Conservation (phyloP, 2,888 invertebrate species). For the Trichopria drosophilae region DNA sequence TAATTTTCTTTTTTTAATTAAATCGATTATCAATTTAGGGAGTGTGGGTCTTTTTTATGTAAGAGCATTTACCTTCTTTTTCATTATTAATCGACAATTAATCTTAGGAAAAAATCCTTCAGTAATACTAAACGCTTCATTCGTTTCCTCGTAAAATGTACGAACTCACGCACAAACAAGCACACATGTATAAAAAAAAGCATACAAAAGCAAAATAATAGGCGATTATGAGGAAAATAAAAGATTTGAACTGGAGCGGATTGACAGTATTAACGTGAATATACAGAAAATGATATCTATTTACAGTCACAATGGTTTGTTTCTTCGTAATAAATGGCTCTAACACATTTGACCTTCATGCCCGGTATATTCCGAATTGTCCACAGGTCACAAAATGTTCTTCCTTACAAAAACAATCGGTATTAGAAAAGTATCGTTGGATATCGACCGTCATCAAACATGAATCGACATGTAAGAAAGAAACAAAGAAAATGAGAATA, state of each 20-base stretch:
- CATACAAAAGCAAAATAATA: conserved; percentile 38
- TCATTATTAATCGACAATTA: no score
- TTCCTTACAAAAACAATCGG: no score
- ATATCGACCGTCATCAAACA: conserved; percentile 1
- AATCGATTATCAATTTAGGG: no score
- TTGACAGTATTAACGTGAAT: conserved; percentile 42
- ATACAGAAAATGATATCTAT: conserved; percentile 51
- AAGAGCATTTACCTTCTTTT: no score
- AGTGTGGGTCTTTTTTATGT: no score
- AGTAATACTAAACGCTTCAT: conserved; percentile 21
- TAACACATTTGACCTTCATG: conserved; percentile 30
- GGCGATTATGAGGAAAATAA: conserved; percentile 32
- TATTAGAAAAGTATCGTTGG: no score
- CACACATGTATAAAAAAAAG: conserved; percentile 37
- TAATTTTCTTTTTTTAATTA: no score
- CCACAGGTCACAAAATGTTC: no score
- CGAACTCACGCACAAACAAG: conserved; percentile 36
- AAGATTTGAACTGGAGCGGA: no score
- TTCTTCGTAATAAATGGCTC: conserved; percentile 33
- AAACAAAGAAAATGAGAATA: not conserved
- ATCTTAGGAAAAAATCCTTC: conserved; percentile 4
- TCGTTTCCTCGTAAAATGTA: conserved; percentile 14
- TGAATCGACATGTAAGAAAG: conserved; percentile 4
- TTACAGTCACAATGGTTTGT: conserved; percentile 49
- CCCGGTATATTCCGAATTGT: no score